These are phyloP conservation scores for Drosophila murphyi DNA, from an alignment of 1,140 invertebrate genomes.

Conservation along the genomic window DNA sequence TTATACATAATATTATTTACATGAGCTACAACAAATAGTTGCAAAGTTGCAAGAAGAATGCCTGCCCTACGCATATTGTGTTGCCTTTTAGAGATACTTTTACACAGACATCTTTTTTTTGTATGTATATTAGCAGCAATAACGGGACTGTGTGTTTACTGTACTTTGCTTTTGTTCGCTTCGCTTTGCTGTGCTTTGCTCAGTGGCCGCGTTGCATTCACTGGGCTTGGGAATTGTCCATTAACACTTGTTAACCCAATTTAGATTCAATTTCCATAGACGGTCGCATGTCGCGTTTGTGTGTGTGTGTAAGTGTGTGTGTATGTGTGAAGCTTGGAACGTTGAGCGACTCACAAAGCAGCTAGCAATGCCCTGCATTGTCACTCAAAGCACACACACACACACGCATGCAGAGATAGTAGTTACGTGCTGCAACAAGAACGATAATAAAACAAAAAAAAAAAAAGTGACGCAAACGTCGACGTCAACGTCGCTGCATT, in stretches of 20 bases:
- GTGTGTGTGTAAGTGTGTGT: slow-evolving; percentile 26
- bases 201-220: slow-evolving; percentile 10
- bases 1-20: no score
- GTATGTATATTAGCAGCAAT: not conserved
- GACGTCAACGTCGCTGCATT: slow-evolving; percentile 19
- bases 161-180: slow-evolving; percentile 59
- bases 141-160: slow-evolving; percentile 41
- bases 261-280: slow-evolving; percentile 82
- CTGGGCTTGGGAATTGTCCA: slow-evolving; percentile 65
- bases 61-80: no score
- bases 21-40: no score
- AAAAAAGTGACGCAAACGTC: slow-evolving; percentile 69
- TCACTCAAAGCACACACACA: slow-evolving; percentile 46
- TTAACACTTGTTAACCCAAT: slow-evolving; percentile 83
- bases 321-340: slow-evolving; percentile 41
- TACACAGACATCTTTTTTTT: not conserved
- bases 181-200: slow-evolving; percentile 1
- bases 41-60: no score
- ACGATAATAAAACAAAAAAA: slow-evolving; percentile 35
- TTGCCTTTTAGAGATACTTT: no score
- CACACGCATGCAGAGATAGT: slow-evolving; percentile 12
- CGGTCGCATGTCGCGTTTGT: slow-evolving; percentile 40
- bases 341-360: slow-evolving; percentile 25
- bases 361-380: slow-evolving; percentile 64
- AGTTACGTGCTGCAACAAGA: slow-evolving; percentile 37